Evolutionary conservation across 2,888 invertebrate genomes (phyloP).

Genomic region (Lordiphosa andalusiaca): DNA sequence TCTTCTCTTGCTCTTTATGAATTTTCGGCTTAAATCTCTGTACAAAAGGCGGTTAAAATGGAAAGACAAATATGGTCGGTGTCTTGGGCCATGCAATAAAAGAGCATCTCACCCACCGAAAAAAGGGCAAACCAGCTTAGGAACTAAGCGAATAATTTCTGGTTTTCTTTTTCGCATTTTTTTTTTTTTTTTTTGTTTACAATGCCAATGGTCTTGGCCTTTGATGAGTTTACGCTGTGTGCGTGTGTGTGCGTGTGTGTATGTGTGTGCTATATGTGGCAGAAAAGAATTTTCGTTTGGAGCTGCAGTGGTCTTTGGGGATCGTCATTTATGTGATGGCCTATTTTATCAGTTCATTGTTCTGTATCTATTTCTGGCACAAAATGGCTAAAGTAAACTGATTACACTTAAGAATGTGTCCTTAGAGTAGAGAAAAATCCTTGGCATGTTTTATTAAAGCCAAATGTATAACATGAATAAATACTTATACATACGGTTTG

Average conservation of each 20-base stretch:
- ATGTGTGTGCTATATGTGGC: background rate
- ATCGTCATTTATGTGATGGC: conserved; percentile 9
- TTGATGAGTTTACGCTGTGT: conserved; percentile 5
- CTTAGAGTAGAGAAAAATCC: too few species aligned
- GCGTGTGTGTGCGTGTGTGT: conserved; percentile 2
- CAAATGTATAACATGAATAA: too few species aligned
- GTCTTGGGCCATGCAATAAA: conserved; percentile 5
- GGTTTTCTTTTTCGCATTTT: conserved; percentile 5
- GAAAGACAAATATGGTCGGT: conserved; percentile 14
- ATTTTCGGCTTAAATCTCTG: conserved; percentile 6
- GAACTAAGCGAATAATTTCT: conserved; percentile 25
- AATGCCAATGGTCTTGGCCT: conserved; percentile 32
- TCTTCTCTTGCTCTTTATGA: background rate
- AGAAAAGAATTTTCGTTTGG: too few species aligned
- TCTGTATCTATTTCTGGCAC: conserved; percentile 5
- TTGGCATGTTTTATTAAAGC: too few species aligned
- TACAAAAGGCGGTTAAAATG: conserved; percentile 9
- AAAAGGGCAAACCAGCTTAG: conserved; percentile 19
- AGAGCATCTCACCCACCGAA: conserved; percentile 5
- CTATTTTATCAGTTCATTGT: conserved; percentile 9
- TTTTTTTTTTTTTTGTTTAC: conserved; percentile 27
- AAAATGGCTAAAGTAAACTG: background rate
- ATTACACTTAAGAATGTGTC: conserved; percentile 3
- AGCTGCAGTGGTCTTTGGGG: conserved; percentile 6
- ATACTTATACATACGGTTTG: too few species aligned